These are phyloP conservation scores for Saguinus midas DNA, from an alignment of 2,113 vertebrate genomes.

Conservation along the genomic window DNA sequence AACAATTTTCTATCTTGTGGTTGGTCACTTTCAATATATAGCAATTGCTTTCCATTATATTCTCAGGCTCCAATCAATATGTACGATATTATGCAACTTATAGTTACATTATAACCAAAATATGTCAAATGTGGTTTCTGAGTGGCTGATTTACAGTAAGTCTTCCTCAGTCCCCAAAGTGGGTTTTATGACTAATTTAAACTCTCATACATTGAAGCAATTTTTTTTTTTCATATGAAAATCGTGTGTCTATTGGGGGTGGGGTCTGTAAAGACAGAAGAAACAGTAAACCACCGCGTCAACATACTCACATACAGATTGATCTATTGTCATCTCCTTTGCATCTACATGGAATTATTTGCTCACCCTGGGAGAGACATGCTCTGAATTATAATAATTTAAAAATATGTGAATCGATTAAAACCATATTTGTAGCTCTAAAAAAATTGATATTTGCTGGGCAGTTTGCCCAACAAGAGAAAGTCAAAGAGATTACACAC, in stretches of 20 bases:
- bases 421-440: slow-evolving; percentile 82
- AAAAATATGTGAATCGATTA: slow-evolving; percentile 83
- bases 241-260: slow-evolving; percentile 36
- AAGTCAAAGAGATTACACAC: slow-evolving; percentile 80
- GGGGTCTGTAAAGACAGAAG: slow-evolving; percentile 16
- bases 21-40: slow-evolving; percentile 60
- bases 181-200: slow-evolving; percentile 77
- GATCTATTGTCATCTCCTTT: slow-evolving; percentile 78
- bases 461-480: slow-evolving; percentile 80
- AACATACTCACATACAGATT: slow-evolving; percentile 70
- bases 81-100: slow-evolving; percentile 65
- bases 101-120: slow-evolving; percentile 77
- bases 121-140: slow-evolving; percentile 77
- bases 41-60: slow-evolving; percentile 70
- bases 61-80: slow-evolving; percentile 68
- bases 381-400: slow-evolving; percentile 79
- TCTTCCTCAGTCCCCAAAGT: slow-evolving; percentile 68
- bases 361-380: slow-evolving; percentile 74
- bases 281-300: slow-evolving; percentile 70
- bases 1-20: slow-evolving; percentile 68
- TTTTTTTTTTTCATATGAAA: slow-evolving; percentile 75
- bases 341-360: slow-evolving; percentile 79
- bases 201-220: slow-evolving; percentile 46
- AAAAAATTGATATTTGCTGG: slow-evolving; percentile 81
- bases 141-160: slow-evolving; percentile 78